Evolutionary conservation across 2,113 vertebrate genomes (phyloP), one percentile per base, ranked within the genome.

Genomic region (Himantopus leucocephalus): DNA sequence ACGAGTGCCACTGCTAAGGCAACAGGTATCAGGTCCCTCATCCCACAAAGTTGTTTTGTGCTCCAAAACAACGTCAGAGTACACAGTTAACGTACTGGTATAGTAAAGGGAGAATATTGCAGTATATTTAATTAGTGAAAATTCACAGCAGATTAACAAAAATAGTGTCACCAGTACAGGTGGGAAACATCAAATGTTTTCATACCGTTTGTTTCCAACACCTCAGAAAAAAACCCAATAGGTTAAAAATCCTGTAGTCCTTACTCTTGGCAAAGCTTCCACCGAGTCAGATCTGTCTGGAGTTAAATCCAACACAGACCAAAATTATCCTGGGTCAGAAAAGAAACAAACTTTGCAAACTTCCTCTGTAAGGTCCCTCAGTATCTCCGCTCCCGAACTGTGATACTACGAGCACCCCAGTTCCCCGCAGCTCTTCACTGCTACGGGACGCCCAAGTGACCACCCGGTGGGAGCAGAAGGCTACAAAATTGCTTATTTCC

Each of bases 391-490:
- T 55, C 67, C 67, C 50, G 60, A 81, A 15, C 32, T 15, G 26
- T 8, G 24, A 1, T 56, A 30, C 62, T 16, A 39, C 11, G 50
- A 34, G 5, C n/a, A 58, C 8, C 50, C 26, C 19, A 4, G 27
- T 22, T 77, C 56, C 59, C 75, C 20, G 20, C 66, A 68, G 43
- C 71, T 52, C 75, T 16, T 67, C 37, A 7, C 50, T 24, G 20
- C 64, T 20, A 22, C 0, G 0, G 22, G 59, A 58, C 14, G 30
- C 6, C 62, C 59, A 50, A 58, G 30, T 20, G 43, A 64, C 22
- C 29, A 30, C 7, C 45, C 14, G 3, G 3, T 8, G 41, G 55
- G 18, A 85, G 56, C 29, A 79, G 27, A 11, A 10, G 24, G 20
- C 66, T 85, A 2, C 72, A 67, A 60, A 52, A 17, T 6, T 11